These are phyloP conservation scores for Scaptomyza cyrtandrae DNA, from an alignment of 2,888 invertebrate genomes.

Conservation along the genomic window DNA sequence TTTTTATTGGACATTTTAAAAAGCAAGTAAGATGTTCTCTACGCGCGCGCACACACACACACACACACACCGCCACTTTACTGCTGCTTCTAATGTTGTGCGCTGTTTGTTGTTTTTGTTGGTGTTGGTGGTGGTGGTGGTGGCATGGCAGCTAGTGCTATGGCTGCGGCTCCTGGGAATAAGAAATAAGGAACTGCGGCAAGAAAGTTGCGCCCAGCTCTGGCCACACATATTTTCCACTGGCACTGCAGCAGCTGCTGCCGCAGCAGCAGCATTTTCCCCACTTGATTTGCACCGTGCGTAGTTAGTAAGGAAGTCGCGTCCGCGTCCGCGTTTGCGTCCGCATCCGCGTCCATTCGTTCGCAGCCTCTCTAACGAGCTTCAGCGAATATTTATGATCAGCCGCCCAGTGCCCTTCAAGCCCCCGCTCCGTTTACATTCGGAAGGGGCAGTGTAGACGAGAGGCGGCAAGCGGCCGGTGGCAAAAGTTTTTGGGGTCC, in stretches of 20 bases:
- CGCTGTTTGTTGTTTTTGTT: slow-evolving; percentile 42
- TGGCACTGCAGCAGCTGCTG: slow-evolving; percentile 59
- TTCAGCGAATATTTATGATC: slow-evolving; percentile 82
- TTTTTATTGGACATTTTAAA: slow-evolving; percentile 85
- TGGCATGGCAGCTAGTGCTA: slow-evolving; percentile 30
- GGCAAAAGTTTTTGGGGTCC: slow-evolving; percentile 67
- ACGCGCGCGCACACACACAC: slow-evolving; percentile 46
- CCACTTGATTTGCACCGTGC: slow-evolving; percentile 77
- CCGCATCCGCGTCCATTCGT: slow-evolving; percentile 64
- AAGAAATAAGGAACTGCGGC: slow-evolving; percentile 77
- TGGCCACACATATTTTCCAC: slow-evolving; percentile 65
- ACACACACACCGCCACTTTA: slow-evolving; percentile 11
- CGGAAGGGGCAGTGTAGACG: slow-evolving; percentile 5
- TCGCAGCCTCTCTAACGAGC: slow-evolving; percentile 79
- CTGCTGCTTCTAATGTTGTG: slow-evolving; percentile 46
- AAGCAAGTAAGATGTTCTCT: slow-evolving; percentile 85
- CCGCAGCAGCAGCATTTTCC: slow-evolving; percentile 68
- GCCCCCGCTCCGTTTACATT: neutral
- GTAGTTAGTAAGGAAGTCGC: slow-evolving; percentile 81
- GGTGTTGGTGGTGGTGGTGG: slow-evolving; percentile 21
- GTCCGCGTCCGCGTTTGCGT: slow-evolving; percentile 37
- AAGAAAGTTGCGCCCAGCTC: slow-evolving; percentile 61
- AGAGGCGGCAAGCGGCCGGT: slow-evolving; percentile 35
- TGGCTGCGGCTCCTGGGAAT: slow-evolving; percentile 73
- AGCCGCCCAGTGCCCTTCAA: slow-evolving; percentile 33